These are phyloP conservation scores for Papilio gigon DNA, from an alignment of 2,888 invertebrate genomes.

Conservation along the genomic window DNA sequence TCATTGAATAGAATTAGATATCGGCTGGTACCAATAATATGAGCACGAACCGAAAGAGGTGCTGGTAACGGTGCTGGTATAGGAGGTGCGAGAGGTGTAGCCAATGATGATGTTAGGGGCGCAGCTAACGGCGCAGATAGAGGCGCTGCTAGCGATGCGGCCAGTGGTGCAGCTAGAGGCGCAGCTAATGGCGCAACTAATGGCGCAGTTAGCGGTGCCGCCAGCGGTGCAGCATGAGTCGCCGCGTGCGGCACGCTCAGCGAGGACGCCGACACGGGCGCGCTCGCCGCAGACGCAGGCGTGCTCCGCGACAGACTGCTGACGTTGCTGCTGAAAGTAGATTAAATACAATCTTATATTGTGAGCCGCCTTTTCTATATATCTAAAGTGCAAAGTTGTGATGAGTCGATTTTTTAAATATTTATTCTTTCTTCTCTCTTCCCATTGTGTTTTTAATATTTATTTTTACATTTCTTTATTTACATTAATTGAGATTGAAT, in stretches of 20 bases:
- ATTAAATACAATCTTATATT: not conserved
- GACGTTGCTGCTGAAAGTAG: conserved; percentile 86
- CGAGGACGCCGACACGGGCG: conserved; percentile 54
- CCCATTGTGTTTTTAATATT: not conserved
- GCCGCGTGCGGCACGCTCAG: conserved; percentile 57
- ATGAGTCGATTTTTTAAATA: not conserved
- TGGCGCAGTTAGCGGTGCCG: conserved; percentile 63
- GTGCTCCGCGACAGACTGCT: conserved; percentile 90
- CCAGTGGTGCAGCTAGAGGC: conserved; percentile 53
- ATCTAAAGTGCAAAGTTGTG: not conserved
- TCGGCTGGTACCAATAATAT: no score
- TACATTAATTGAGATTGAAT: no score
- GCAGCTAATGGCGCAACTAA: conserved; percentile 59
- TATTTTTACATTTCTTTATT: no score
- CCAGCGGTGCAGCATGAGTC: conserved; percentile 59
- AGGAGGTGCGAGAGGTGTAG: conserved; percentile 51
- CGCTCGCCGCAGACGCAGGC: conserved; percentile 74
- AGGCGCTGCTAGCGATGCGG: conserved; percentile 60
- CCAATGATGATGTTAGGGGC: not conserved
- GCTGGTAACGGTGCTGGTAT: conserved; percentile 56
- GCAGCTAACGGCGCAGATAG: conserved; percentile 41
- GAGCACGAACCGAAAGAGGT: conserved; percentile 65
- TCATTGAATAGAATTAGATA: no score
- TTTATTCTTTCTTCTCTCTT: not conserved
- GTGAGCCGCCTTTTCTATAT: no score